Evolutionary conservation across 2,113 vertebrate genomes (phyloP).

Genomic region (Aramus guarauna): DNA sequence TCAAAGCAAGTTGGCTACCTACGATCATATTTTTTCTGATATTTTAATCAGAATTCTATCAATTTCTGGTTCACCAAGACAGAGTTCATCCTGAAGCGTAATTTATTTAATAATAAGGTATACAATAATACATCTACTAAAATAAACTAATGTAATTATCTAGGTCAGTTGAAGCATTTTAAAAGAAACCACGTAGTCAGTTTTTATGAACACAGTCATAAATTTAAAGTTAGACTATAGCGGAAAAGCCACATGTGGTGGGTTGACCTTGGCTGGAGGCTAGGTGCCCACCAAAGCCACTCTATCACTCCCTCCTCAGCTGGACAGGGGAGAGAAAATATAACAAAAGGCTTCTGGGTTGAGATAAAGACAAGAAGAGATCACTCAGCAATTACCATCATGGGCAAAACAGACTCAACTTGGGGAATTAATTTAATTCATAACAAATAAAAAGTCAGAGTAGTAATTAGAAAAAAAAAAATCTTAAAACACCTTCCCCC

Average conservation of each 20-base stretch:
- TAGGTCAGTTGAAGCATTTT: neutral
- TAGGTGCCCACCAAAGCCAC: neutral
- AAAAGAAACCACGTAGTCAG: neutral
- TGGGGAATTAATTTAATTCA: neutral
- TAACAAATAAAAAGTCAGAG: neutral
- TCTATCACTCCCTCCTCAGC: neutral
- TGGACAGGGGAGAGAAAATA: neutral
- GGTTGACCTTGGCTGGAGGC: neutral
- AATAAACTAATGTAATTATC: neutral
- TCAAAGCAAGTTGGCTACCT: neutral
- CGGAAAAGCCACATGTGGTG: neutral
- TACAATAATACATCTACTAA: neutral
- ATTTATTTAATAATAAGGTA: neutral
- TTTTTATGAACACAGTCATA: neutral
- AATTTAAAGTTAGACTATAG: neutral
- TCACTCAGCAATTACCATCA: neutral
- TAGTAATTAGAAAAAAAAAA: neutral
- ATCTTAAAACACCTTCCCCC: neutral
- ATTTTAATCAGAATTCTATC: neutral
- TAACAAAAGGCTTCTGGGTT: fast-evolving
- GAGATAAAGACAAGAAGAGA: neutral
- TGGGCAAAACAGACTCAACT: neutral
- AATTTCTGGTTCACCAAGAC: neutral
- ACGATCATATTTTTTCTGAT: neutral
- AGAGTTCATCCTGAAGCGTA: neutral